These are phyloP conservation scores for Urocolius indicus DNA, from an alignment of 2,113 vertebrate genomes.

Conservation along the genomic window DNA sequence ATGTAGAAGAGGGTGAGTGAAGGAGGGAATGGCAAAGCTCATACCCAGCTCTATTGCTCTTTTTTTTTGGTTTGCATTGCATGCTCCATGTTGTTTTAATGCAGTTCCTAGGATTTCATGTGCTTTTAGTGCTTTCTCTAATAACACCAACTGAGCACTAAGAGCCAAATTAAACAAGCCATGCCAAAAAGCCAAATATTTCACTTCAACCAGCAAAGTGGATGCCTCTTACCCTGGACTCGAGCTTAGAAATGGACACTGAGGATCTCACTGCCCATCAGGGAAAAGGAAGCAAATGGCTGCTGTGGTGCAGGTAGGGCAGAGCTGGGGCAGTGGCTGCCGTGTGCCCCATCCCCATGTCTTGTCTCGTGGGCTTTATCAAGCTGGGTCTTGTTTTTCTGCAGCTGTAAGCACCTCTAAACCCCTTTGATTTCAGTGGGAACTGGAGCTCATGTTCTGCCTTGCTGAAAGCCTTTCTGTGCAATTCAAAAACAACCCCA, in stretches of 20 bases:
- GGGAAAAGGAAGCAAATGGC: background rate
- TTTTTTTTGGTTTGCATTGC: slow-evolving; percentile 4
- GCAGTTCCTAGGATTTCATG: slow-evolving; percentile 43
- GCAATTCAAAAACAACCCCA: background rate
- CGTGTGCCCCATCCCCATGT: background rate
- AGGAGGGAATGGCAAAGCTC: background rate
- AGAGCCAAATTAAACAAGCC: slow-evolving; percentile 64
- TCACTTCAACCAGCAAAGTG: slow-evolving; percentile 8
- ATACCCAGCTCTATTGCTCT: background rate
- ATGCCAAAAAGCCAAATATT: slow-evolving; percentile 48
- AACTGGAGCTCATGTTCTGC: background rate
- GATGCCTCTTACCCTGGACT: background rate
- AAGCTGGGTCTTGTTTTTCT: background rate
- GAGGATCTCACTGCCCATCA: background rate
- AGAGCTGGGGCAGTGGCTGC: background rate
- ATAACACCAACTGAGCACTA: background rate
- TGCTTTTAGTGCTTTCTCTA: slow-evolving; percentile 57
- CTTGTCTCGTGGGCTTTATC: background rate
- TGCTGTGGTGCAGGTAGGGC: background rate
- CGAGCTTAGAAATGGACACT: background rate
- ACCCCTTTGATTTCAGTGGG: background rate
- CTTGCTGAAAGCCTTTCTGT: background rate
- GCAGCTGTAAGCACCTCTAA: background rate
- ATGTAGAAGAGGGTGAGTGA: background rate
- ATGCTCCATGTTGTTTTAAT: slow-evolving; percentile 26